Conservation (phyloP, 2,113 vertebrate genomes). For the Promerops cafer region DNA sequence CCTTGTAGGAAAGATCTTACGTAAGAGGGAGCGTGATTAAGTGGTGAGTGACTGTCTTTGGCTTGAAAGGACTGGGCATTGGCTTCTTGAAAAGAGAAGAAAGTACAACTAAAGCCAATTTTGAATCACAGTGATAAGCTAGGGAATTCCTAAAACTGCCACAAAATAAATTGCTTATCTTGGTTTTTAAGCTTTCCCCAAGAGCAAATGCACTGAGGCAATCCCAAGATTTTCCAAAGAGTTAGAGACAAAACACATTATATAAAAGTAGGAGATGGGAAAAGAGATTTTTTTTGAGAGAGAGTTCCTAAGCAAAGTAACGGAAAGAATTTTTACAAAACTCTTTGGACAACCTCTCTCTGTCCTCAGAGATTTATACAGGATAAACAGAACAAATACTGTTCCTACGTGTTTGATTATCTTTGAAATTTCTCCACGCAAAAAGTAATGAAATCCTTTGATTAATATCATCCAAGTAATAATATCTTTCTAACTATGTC, state of each 20-base stretch:
- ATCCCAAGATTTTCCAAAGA: not conserved
- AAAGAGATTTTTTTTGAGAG: not conserved
- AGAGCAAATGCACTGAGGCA: not conserved
- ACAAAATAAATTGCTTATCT: not conserved
- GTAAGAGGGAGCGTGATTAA: not conserved
- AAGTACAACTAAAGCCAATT: not conserved
- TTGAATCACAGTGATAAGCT: not conserved
- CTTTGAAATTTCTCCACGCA: slow-evolving; percentile 59
- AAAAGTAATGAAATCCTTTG: slow-evolving; percentile 71
- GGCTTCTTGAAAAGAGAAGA: not conserved
- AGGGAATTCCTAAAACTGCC: not conserved
- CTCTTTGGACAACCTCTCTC: not conserved
- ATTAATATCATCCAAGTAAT: slow-evolving; percentile 68
- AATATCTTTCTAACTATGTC: slow-evolving; percentile 65
- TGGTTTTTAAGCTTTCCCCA: not conserved
- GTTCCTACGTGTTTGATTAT: slow-evolving; percentile 59
- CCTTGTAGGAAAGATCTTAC: not conserved
- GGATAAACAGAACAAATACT: slow-evolving; percentile 61
- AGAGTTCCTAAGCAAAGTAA: slow-evolving; percentile 38
- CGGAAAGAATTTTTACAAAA: not conserved
- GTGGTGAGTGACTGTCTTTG: not conserved
- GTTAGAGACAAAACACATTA: not conserved
- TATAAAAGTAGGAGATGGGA: not conserved
- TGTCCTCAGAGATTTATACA: slow-evolving; percentile 9
- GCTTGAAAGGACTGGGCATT: not conserved